Base-by-base conservation (phyloP, 2,888 invertebrate genomes). In the Deroplatys truncata region DNA sequence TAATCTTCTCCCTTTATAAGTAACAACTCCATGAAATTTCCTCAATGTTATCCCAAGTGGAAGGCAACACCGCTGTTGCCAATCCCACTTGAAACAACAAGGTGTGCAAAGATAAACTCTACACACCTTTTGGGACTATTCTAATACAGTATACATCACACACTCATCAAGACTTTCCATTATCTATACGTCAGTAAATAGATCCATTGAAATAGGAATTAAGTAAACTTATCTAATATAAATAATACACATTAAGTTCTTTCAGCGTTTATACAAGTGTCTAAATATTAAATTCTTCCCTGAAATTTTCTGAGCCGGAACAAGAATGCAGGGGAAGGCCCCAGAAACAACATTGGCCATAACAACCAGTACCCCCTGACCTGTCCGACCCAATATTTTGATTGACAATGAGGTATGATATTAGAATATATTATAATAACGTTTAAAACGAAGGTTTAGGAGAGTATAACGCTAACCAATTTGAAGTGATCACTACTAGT, bases 301-400 rank as follows among this genome's bases (percentile, higher is more conserved):
- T 91, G 91, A 91, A 91, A 89, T 91, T 88, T 85, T 90, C 82
- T 89, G 91, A 90, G 91, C 90, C 90, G 90, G 86, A 88, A 84
- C 86, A 84, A 25, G 83, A 91, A 91, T 90, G 89, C 92, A 92
- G 92, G 92, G 92, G 92, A 92, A 92, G 92, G 92, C 92, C 92
- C 91, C 92, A 90, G 85, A 91, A 90, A 90, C 85, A 89, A 82
- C 91, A 91, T 91, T 91, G 91, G 92, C 92, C 92, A 91, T 91
- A 91, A 91, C 91, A 91, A 91, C 92, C 92, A 92, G 87, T 84
- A 91, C 90, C 90, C 90, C 91, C 91, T 90, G 91, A 86, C 91
- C 89, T 83, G 89, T 85, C 89, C 90, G 90, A 88, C 90, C 88
- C 91, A 83, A 84, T 90, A 89, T 90, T 90, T 90, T 91, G 91